phyloP scores from a whole-genome alignment of 2,888 invertebrate genomes.

The Neoitamus cyanurus region DNA sequence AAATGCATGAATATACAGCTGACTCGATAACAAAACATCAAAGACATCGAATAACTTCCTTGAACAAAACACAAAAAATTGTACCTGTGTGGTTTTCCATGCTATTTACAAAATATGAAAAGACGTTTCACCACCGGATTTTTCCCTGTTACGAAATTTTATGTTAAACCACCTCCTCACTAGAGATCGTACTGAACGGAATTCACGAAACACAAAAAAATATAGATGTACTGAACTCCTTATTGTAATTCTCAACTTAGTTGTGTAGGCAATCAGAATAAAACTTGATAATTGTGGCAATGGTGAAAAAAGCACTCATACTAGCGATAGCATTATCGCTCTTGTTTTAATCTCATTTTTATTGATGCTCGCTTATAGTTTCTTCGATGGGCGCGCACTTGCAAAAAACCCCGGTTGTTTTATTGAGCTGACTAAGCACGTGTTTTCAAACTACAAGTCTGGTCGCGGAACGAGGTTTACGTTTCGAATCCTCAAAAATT shows the following conservation, averaged over 20 bases:
- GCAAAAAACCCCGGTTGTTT: not conserved
- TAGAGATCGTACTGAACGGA: not conserved
- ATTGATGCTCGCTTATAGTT: not conserved
- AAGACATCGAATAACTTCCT: not conserved
- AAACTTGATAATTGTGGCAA: slow-evolving; percentile 10
- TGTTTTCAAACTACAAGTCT: not conserved
- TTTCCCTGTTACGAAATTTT: not conserved
- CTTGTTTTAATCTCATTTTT: not conserved
- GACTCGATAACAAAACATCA: not conserved
- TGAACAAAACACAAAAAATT: not conserved
- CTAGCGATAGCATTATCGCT: slow-evolving; percentile 7
- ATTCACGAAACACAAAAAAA: not conserved
- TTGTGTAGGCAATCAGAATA: not conserved
- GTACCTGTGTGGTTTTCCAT: not conserved
- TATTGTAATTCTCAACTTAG: not conserved
- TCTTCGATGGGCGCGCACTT: not conserved
- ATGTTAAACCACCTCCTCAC: not conserved
- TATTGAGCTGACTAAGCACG: slow-evolving; percentile 7
- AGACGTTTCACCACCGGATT: not conserved
- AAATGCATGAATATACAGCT: not conserved
- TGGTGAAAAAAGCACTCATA: not conserved
- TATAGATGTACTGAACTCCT: not conserved
- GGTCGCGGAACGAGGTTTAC: not conserved
- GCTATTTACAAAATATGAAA: not conserved
- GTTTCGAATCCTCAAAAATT: not conserved